phyloP scores from a whole-genome alignment of 1,140 invertebrate genomes.

The Pollicipes pollicipes region DNA sequence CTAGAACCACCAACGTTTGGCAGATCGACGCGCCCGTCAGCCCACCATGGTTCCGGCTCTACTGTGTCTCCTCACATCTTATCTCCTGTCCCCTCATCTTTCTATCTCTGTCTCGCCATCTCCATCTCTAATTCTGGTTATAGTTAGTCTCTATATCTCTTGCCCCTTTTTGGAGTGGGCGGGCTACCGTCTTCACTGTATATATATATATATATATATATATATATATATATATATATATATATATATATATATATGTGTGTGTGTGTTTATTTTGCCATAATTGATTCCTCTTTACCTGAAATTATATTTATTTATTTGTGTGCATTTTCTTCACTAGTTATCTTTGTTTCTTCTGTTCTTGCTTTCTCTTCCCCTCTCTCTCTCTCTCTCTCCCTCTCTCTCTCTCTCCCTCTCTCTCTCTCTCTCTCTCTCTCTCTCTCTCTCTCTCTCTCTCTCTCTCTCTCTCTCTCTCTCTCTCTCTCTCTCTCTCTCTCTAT shows the following conservation, averaged over 20 bases:
- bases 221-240: no score
- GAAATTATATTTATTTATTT: no score
- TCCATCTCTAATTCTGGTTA: background rate
- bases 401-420: background rate
- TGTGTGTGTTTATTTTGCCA: no score
- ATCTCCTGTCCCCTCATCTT: background rate
- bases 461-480: constrained; percentile 8
- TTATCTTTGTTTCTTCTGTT: background rate
- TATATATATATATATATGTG: no score
- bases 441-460: constrained; percentile 10
- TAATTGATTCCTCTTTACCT: no score
- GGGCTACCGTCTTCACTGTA: no score
- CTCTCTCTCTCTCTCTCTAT: background rate
- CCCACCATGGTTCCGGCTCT: background rate
- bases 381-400: constrained; percentile 5
- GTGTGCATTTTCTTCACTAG: background rate
- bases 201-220: no score
- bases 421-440: constrained; percentile 9
- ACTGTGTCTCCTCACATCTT: no score
- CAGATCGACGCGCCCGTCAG: background rate
- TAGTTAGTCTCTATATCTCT: no score
- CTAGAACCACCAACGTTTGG: background rate
- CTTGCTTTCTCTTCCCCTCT: background rate
- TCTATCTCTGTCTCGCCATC: constrained; percentile 4
- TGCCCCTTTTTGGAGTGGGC: no score